These are phyloP conservation scores for Reticulitermes lucifugus DNA, from an alignment of 2,888 invertebrate genomes.

Conservation along the genomic window DNA sequence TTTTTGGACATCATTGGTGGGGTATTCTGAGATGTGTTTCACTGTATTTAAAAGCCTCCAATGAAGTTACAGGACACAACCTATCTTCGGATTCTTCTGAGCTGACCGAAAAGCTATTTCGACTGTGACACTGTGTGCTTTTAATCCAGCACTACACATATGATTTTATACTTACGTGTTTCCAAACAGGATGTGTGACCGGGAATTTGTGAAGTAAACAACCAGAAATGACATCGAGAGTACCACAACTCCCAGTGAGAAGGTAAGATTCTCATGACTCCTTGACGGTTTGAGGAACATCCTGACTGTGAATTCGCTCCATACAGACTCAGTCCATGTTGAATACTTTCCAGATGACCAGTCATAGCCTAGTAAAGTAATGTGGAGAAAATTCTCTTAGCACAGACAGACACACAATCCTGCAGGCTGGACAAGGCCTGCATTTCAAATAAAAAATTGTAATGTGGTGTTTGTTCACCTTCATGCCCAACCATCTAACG, in stretches of 20 bases:
- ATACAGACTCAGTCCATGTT: conserved; percentile 91
- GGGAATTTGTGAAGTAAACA: conserved; percentile 67
- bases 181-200: conserved; percentile 65
- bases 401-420: neutral
- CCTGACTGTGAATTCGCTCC: conserved; percentile 78
- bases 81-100: too few species aligned
- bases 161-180: conserved; percentile 42
- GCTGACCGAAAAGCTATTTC: too few species aligned
- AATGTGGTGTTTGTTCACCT: neutral
- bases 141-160: too few species aligned
- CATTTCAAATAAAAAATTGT: neutral
- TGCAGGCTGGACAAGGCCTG: neutral
- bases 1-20: too few species aligned
- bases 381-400: neutral
- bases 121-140: too few species aligned
- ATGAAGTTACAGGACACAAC: too few species aligned
- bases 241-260: conserved; percentile 67
- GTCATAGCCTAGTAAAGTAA: conserved; percentile 72
- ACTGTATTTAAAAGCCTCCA: too few species aligned
- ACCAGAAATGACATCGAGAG: conserved; percentile 66
- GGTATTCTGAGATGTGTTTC: too few species aligned
- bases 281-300: conserved; percentile 80
- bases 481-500: neutral
- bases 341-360: conserved; percentile 82
- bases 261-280: conserved; percentile 66